phyloP scores from a whole-genome alignment of 1,140 invertebrate species.

The Drosophila sulfurigaster region DNA sequence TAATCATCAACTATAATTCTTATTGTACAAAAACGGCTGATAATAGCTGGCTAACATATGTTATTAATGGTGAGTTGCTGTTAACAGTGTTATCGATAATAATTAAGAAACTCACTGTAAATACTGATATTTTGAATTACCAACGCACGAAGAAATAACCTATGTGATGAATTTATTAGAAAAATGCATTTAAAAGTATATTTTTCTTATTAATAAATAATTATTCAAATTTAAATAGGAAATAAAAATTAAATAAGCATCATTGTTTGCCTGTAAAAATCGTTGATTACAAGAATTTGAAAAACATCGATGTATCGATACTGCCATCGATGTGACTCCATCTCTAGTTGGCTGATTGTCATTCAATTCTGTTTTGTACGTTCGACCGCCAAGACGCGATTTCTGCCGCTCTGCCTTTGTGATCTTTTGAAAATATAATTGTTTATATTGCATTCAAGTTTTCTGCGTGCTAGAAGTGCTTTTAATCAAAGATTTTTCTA shows the following conservation, averaged over 20 bases:
- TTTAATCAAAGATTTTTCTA: conserved; percentile 1
- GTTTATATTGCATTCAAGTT: conserved; percentile 15
- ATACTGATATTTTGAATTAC: no score
- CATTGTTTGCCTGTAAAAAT: not conserved
- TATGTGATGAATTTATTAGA: no score
- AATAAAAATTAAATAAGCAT: not conserved
- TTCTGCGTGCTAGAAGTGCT: not conserved
- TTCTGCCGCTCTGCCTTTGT: conserved; percentile 38
- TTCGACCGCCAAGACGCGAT: conserved; percentile 29
- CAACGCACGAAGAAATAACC: no score
- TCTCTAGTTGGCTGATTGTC: not conserved
- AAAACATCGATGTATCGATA: no score
- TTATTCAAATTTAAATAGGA: not conserved
- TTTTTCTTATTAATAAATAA: not conserved
- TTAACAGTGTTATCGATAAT: not conserved
- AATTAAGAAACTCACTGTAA: not conserved
- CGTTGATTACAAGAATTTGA: no score
- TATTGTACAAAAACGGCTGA: not conserved
- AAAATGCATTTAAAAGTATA: not conserved
- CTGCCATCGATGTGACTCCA: no score
- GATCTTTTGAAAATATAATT: conserved; percentile 35
- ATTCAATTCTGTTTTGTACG: conserved; percentile 44
- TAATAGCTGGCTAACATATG: conserved; percentile 3
- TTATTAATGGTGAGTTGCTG: not conserved
- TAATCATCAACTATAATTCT: not conserved